phyloP scores from a whole-genome alignment of 1,140 invertebrate species.

The Panagrolaimus sp. region DNA sequence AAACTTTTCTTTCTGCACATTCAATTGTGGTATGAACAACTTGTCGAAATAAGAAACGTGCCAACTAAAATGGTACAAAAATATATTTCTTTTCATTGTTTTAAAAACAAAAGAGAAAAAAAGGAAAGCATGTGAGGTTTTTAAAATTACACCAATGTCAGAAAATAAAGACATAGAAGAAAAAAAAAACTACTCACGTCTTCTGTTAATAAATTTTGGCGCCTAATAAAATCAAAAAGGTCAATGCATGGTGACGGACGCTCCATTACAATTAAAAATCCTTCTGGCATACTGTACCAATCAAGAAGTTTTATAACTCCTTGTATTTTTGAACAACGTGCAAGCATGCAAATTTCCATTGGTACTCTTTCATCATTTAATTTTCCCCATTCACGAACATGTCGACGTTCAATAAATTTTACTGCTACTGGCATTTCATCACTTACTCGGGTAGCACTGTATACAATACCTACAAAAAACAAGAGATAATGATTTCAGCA shows the following conservation, averaged over 20 bases:
- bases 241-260: conserved; percentile 60
- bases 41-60: conserved; percentile 60
- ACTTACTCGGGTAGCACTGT: conserved; percentile 57
- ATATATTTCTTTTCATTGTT: conserved; percentile 21
- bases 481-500: background rate
- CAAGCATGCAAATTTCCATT: conserved; percentile 60
- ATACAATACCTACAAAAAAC: conserved; percentile 54
- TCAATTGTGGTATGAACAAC: conserved; percentile 58
- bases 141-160: background rate
- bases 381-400: conserved; percentile 61
- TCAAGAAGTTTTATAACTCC: conserved; percentile 61
- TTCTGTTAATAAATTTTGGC: conserved; percentile 48
- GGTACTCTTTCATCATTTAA: conserved; percentile 54
- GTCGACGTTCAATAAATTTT: conserved; percentile 60
- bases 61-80: conserved; percentile 35
- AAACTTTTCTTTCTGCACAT: conserved; percentile 25
- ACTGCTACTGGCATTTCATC: conserved; percentile 60
- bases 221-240: conserved; percentile 62
- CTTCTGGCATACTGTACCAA: conserved; percentile 58
- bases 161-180: background rate
- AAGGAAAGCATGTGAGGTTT: too few relatives aligned
- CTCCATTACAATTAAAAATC: conserved; percentile 62
- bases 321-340: conserved; percentile 57
- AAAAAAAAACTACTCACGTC: conserved; percentile 26
- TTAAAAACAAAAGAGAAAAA: too few relatives aligned